A percentile compares a stretch with the other conserved stretches of the same genome.
Conservation (phyloP, 2,113 vertebrate genomes). For the Lepisosteus osseus region DNA sequence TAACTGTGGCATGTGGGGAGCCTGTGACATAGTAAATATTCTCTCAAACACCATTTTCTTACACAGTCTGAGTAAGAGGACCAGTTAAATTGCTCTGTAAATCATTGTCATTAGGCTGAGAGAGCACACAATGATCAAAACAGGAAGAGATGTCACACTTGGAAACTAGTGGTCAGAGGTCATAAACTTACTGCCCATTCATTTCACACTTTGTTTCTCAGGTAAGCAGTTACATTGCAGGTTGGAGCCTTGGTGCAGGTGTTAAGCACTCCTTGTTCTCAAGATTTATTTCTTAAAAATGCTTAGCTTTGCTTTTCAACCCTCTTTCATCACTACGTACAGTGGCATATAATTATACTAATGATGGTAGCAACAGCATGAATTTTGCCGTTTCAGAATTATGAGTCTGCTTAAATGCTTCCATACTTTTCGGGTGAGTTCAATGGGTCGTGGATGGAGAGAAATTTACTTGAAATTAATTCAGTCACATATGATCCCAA, state of each 20-base stretch:
- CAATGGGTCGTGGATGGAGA: too few relatives aligned
- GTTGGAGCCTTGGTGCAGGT: not conserved
- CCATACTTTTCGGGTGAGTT: too few relatives aligned
- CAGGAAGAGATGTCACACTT: conserved; percentile 9
- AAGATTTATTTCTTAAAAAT: too few relatives aligned
- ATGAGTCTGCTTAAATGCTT: too few relatives aligned
- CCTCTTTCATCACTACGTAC: too few relatives aligned
- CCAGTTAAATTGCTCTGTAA: conserved; percentile 2
- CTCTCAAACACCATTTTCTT: conserved; percentile 2
- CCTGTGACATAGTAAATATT: conserved; percentile 64
- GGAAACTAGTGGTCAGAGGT: not conserved
- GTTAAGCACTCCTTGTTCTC: not conserved
- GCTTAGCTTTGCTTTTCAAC: too few relatives aligned
- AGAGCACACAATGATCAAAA: not conserved
- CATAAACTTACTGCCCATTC: conserved; percentile 2
- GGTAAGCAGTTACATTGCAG: too few relatives aligned
- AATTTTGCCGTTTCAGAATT: too few relatives aligned
- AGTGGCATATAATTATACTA: too few relatives aligned
- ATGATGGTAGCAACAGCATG: too few relatives aligned
- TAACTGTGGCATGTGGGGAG: not conserved
- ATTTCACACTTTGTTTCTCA: conserved; percentile 2
- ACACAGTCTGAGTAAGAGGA: not conserved
- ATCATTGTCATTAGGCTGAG: not conserved
- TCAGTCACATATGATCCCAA: too few relatives aligned
- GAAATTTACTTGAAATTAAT: too few relatives aligned